Evolutionary conservation across 2,888 invertebrate species (phyloP), one percentile per base, ranked within the genome.

Genomic region (Ormia ochracea): DNA sequence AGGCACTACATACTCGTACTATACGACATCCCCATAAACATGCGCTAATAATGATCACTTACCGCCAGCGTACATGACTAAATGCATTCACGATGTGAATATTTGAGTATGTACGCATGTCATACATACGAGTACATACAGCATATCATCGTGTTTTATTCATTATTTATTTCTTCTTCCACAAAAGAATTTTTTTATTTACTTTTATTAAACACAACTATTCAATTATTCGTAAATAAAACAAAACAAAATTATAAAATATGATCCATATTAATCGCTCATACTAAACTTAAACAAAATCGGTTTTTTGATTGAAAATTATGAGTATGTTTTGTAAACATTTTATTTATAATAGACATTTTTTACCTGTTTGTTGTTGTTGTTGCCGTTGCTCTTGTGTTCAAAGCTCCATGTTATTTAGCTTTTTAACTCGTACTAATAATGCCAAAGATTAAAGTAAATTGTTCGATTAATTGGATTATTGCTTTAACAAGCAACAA

Each of bases 391-490:
- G 56, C 36, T 77, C 56, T 33, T 59, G 41, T 52, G 9, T 12
- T 45, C 9, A 17, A 52, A 45, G 58, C 54, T 75, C 48, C 66
- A 61, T 74, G 63, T 38, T 63, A 45, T 65, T 56, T 48, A 69
- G 54, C 41, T 52, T 63, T 74, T 52, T 63, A 66, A 59, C 65
- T 75, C 61, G 43, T 72, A 76, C 76, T 80, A 76, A 76, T 80
- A 80, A 80, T 80, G 70, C 72, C 80, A 74, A 58, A 74, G 73
- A 72, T 79, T 81, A 82, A 82, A 82, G 82, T 81, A 81, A 82
- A 82, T 82, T 82, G 82, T 82, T 81, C 82, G 82, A 82, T 82
- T 82, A 82, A 82, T 82, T 82, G 82, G 82, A 82, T 82, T 82
- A 82, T 81, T 81, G 81, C 81, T 81, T 81, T 81, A 82, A 81